Base-by-base conservation (phyloP, 2,797 vertebrate genomes). In the Percopsis omiscomaycus region DNA sequence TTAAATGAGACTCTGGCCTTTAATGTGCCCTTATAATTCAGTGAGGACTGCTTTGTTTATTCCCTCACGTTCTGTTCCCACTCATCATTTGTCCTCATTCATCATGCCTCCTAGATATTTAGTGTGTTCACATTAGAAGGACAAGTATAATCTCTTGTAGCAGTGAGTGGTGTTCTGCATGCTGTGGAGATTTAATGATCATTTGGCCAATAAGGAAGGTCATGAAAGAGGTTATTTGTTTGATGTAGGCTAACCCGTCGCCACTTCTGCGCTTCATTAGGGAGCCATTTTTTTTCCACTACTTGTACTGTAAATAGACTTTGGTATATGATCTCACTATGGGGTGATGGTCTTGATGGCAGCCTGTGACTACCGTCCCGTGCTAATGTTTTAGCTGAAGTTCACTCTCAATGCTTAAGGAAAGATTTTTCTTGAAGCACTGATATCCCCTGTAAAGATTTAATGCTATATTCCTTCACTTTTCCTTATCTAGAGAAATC, bases 1-100 rank as follows among this genome's bases (percentile, higher is more conserved):
- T 8, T 15, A 55, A 15, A 13, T 22, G 22, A 22, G 22, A 22
- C 22, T 22, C 22, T 22, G 22, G 22, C 22, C 22, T 22, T 22
- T n/a, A 55, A 55, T 9, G 29, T 13, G 13, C 54, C 22, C 8
- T 37, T 3, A n/a, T 55, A 13, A 32, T 30, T n/a, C 28, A 30
- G 15, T 55, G 51, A 27, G 22, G 29, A 28, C 13, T 42, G 22
- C 6, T 76, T 63, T 71, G 48, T 74, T 70, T 75, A 62, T 54
- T 69, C 68, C 27, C 60, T 64, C 70, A 42, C 55, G 52, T 53
- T 60, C 15, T 61, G 72, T 77, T 65, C 48, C 78, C 86, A 86
- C 72, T 71, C 75, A 75, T 79, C 68, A 81, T 84, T 69, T 75
- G 53, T 79, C 68, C 66, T 66, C 87, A 85, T 84, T 83, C 72